A percentile compares a stretch with the other conserved stretches of the same genome.
Conservation (phyloP, 30 jellyfish, hydroid and myxozoan genomes). For the Cassiopea andromeda region DNA sequence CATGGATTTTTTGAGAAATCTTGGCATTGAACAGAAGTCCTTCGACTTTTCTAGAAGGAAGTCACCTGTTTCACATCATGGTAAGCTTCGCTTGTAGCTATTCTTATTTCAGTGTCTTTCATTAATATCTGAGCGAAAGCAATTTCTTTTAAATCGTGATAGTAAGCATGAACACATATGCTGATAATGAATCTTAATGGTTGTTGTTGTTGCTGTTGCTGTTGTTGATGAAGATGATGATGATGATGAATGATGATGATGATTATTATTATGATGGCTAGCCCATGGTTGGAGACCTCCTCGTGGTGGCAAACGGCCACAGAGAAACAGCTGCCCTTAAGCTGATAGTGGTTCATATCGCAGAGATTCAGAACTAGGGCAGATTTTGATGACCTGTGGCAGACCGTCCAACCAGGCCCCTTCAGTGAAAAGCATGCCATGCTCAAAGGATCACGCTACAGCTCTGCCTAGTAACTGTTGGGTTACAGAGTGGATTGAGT, state of each 20-base stretch:
- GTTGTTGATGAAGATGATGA: neutral
- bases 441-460: neutral
- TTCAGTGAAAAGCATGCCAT: neutral
- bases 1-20: constrained; percentile 61
- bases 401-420: neutral
- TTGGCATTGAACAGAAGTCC: constrained; percentile 53
- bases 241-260: neutral
- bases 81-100: constrained; percentile 19
- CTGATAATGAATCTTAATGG: neutral
- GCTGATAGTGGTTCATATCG: neutral
- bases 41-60: neutral
- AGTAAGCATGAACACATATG: no score
- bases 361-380: neutral
- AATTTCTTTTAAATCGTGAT: no score
- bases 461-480: neutral
- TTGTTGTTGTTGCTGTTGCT: neutral
- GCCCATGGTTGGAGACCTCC: neutral
- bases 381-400: neutral
- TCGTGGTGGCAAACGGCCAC: neutral
- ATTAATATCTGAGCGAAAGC: no score
- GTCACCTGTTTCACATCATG: constrained; percentile 13
- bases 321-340: neutral
- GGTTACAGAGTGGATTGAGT: neutral
- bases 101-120: no score
- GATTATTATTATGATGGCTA: neutral